Percentiles rank a stretch among this genome's conserved stretches.
Conservation (phyloP, 2,797 vertebrate species). For the Tympanoctomys barrerae region DNA sequence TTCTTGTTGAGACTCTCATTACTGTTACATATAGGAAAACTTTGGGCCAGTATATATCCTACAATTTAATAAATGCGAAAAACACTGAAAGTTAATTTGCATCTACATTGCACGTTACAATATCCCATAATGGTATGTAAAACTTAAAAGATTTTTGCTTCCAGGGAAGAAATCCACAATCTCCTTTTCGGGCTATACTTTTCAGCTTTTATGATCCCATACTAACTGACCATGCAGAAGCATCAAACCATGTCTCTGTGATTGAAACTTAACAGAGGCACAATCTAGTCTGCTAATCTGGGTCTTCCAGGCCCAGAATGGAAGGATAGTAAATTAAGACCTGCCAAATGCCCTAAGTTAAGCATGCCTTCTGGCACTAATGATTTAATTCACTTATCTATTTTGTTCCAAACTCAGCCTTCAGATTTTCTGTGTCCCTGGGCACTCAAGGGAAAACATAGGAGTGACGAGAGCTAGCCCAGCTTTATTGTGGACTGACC, state of each 20-base stretch:
- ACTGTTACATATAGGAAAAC: background rate
- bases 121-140: slow-evolving; percentile 48
- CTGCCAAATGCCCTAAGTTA: slow-evolving; percentile 62
- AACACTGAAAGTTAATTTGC: slow-evolving; percentile 67
- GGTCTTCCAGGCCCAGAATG: slow-evolving; percentile 62
- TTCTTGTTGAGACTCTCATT: background rate
- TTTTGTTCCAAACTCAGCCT: slow-evolving; percentile 55
- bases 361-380: slow-evolving; percentile 67
- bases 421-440: slow-evolving; percentile 10
- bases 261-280: slow-evolving; percentile 62
- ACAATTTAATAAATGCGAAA: slow-evolving; percentile 38
- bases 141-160: slow-evolving; percentile 54
- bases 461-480: background rate
- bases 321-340: slow-evolving; percentile 69
- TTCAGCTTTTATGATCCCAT: slow-evolving; percentile 29
- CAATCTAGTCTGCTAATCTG: slow-evolving; percentile 65
- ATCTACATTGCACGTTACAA: slow-evolving; percentile 64
- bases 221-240: background rate
- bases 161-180: slow-evolving; percentile 46
- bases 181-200: slow-evolving; percentile 4
- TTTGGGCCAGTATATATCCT: slow-evolving; percentile 28
- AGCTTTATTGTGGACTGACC: background rate
- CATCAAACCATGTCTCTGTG: background rate
- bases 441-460: slow-evolving; percentile 8
- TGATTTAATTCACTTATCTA: slow-evolving; percentile 74